Evolutionary conservation across 2,113 vertebrate species (phyloP), one percentile per base, ranked within the genome.

Genomic region (Dipodomys ordii): DNA sequence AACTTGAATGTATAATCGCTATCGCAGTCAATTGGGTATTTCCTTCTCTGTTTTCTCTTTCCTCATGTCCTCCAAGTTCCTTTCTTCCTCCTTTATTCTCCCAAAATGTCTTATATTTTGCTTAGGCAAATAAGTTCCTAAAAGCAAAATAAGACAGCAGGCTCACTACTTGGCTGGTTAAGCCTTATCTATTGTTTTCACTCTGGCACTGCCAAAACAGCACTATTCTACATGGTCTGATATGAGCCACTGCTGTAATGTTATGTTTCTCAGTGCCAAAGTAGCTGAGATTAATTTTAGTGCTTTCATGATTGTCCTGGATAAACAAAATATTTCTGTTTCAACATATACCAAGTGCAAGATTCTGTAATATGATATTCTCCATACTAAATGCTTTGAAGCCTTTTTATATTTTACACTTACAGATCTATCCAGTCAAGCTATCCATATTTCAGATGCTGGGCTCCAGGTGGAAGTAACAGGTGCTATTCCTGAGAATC

Each of bases 61-160:
- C 35, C 35, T 44, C 1, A 78, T 23, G 27, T 3, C 67, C 73
- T 15, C 76, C 62, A 88, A 67, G 81, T 53, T 39, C 32, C 76
- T 0, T 60, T 88, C 46, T 53, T 79, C 27, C 49, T 49, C 44
- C 27, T 35, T 62, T 19, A 16, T 32, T 39, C 30, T 80, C 46
- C 12, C 19, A 39, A 28, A 62, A 86, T 60, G 64, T 20, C 6
- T 67, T 53, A 64, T 65, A 4, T 62, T 82, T n/a, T 27, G 64
- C 0, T 27, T 12, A 0, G 39, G 6, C 20, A 88, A 96, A 94
- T 4, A 73, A 30, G 3, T 65, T 89, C 32, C 60, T 76, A 53
- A 27, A 93, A 87, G 22, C 20, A 64, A 89, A 89, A n/a, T 90
- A 77, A 76, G 18, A 76, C 62, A 76, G 30, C 27, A 81, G 15